Conservation (phyloP, 2,797 vertebrate genomes). For the Botia kubotai region DNA sequence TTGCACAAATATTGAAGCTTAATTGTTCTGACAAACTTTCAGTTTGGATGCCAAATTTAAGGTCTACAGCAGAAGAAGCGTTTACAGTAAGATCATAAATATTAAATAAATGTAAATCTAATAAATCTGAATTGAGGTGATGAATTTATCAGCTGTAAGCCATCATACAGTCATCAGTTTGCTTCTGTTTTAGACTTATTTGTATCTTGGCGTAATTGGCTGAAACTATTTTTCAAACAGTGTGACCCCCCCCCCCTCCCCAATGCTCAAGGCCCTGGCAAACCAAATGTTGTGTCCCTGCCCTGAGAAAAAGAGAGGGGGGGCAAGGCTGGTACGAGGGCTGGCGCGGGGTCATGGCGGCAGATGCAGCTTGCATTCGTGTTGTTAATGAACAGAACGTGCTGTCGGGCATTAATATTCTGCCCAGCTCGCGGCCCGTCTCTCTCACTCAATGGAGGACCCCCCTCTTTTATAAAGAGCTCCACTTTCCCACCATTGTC, state of each 20-base stretch:
- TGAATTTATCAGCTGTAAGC: background rate
- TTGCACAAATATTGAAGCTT: too few relatives aligned
- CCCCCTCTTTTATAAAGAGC: conserved; percentile 79
- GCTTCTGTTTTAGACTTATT: conserved; percentile 8
- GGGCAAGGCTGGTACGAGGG: conserved; percentile 44
- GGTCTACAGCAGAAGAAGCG: background rate
- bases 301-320: background rate
- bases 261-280: conserved; percentile 21
- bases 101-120: too few relatives aligned
- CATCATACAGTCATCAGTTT: background rate
- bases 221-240: conserved; percentile 22
- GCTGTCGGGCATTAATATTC: conserved; percentile 88
- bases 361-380: conserved; percentile 85
- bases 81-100: background rate
- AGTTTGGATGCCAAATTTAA: background rate
- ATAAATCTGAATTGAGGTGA: background rate
- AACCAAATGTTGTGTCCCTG: conserved; percentile 51
- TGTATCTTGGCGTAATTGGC: background rate
- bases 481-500: conserved; percentile 93
- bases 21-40: background rate
- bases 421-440: conserved; percentile 71
- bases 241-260: background rate
- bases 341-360: conserved; percentile 54
- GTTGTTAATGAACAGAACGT: conserved; percentile 83
- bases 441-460: conserved; percentile 85